Evolutionary conservation across 2,113 vertebrate species (phyloP).

Genomic region (Malurus elegans): DNA sequence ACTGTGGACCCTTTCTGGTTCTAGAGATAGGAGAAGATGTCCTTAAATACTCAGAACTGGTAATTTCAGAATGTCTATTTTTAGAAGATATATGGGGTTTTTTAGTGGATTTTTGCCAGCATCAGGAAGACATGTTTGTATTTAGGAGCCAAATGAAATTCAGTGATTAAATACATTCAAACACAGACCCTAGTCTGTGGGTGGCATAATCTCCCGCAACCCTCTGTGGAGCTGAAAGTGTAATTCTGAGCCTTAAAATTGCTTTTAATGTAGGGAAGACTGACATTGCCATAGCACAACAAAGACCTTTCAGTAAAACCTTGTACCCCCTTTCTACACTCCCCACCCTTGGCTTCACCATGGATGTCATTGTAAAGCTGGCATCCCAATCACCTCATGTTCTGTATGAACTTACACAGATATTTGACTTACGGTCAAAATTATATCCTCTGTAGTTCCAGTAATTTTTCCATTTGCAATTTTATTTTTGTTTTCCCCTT

Average conservation of each 20-base stretch:
- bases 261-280: not conserved
- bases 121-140: not conserved
- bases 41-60: not conserved
- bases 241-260: not conserved
- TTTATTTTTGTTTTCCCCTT: not conserved
- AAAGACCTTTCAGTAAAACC: not conserved
- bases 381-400: not conserved
- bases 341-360: not conserved
- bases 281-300: not conserved
- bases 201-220: not conserved
- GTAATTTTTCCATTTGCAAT: not conserved
- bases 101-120: not conserved
- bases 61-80: not conserved
- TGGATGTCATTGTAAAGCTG: not conserved
- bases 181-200: not conserved
- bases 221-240: not conserved
- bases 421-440: not conserved
- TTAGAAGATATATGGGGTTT: not conserved
- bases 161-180: not conserved
- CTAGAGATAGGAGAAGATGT: not conserved
- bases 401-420: not conserved
- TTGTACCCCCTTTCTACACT: not conserved
- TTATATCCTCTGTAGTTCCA: not conserved
- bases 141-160: not conserved
- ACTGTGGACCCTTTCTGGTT: not conserved